Conservation (phyloP, 2,888 invertebrate genomes). For the Cheilosia grossa region DNA sequence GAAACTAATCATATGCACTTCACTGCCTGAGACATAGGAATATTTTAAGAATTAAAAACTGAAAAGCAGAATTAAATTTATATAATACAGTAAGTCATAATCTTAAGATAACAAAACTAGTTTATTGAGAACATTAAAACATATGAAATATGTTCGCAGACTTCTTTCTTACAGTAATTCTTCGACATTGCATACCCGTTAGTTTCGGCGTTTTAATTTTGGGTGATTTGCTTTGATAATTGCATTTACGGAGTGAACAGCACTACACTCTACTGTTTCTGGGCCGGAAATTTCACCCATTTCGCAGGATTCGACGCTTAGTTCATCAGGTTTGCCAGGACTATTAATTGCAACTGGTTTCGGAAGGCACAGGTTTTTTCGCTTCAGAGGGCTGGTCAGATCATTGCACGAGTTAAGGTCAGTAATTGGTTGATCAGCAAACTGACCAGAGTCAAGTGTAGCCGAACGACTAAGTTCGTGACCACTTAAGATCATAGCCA, state of each 20-base stretch:
- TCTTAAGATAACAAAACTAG: background rate
- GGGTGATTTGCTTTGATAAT: conserved; percentile 75
- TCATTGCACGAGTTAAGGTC: conserved; percentile 74
- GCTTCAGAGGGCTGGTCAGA: conserved; percentile 77
- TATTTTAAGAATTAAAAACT: background rate
- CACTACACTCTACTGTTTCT: conserved; percentile 7
- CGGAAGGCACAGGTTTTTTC: conserved; percentile 78
- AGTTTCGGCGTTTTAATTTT: conserved; percentile 82
- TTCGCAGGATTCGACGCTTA: conserved; percentile 52
- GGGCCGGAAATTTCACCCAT: conserved; percentile 27
- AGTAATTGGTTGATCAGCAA: conserved; percentile 70
- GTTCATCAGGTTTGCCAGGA: conserved; percentile 67
- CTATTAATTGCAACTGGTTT: conserved; percentile 76
- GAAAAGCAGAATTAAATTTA: background rate
- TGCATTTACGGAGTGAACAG: conserved; percentile 5
- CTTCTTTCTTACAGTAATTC: conserved; percentile 61
- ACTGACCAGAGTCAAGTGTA: conserved; percentile 70
- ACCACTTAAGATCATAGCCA: conserved; percentile 85
- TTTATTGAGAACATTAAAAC: background rate
- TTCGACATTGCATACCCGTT: conserved; percentile 79
- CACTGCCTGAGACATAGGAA: no score
- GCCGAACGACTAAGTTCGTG: conserved; percentile 80
- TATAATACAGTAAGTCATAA: background rate
- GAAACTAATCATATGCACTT: no score
- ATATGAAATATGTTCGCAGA: background rate